Conservation (phyloP, 1,140 invertebrate species). For the Semibalanus balanoides region DNA sequence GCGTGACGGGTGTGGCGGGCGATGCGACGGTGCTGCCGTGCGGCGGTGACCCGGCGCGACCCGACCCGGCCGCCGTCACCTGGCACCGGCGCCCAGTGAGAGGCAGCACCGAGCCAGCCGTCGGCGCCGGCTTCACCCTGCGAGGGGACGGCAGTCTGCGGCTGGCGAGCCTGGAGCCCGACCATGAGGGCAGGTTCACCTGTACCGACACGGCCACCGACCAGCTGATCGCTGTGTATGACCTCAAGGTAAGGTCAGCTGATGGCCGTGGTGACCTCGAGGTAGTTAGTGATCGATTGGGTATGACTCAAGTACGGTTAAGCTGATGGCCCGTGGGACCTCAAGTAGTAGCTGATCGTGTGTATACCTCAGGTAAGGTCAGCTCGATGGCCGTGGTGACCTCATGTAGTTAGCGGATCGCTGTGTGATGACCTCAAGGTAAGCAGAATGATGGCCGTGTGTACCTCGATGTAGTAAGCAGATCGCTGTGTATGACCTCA, state of each 20-base stretch:
- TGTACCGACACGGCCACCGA: neutral
- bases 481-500: neutral
- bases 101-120: neutral
- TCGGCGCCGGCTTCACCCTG: neutral
- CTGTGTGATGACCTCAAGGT: no score
- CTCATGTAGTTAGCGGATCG: no score
- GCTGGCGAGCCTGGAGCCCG: neutral
- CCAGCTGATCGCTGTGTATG: neutral
- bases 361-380: no score
- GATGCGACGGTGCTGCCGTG: neutral
- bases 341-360: no score
- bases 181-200: neutral
- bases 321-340: no score
- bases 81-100: neutral
- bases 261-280: no score
- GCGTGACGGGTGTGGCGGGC: neutral
- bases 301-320: no score
- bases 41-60: neutral
- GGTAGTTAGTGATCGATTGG: no score
- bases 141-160: neutral
- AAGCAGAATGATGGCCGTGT: no score
- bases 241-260: neutral
- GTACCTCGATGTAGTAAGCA: no score
- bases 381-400: no score
- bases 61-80: neutral